phyloP scores from a whole-genome alignment of 23 tunicate species.

The Botrylloides violaceus region DNA sequence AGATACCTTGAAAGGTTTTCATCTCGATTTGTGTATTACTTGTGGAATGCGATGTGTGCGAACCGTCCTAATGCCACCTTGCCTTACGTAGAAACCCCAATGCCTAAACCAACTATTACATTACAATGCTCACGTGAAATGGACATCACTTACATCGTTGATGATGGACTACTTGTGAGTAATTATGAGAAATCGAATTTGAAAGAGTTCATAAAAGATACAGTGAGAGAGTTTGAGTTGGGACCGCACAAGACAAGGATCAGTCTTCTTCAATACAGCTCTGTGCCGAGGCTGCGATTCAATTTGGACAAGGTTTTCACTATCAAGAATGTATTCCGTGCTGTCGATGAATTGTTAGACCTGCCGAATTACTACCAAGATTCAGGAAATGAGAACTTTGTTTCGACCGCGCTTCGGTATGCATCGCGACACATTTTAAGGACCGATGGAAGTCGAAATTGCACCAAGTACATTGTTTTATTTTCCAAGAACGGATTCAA shows the following conservation, averaged over 20 bases:
- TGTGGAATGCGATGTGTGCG: background rate
- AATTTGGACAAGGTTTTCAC: background rate
- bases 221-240: constrained; percentile 11
- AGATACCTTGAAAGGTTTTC: background rate
- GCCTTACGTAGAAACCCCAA: constrained; percentile 1
- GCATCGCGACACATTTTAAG: constrained; percentile 1
- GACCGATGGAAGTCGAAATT: constrained; percentile 17
- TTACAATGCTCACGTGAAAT: constrained; percentile 16
- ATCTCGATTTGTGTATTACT: background rate
- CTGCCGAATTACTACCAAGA: background rate
- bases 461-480: constrained; percentile 15
- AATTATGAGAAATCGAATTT: background rate
- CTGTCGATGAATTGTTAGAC: constrained; percentile 5
- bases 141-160: constrained; percentile 41
- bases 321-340: background rate
- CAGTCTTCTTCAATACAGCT: constrained; percentile 18
- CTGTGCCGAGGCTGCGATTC: constrained; percentile 14
- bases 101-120: background rate
- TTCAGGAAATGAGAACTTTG: background rate
- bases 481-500: constrained; percentile 7
- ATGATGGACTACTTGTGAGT: constrained; percentile 3
- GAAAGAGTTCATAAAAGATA: constrained; percentile 28
- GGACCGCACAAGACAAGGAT: constrained; percentile 26
- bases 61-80: background rate
- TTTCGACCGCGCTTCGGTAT: constrained; percentile 15